These are phyloP conservation scores for Notechis scutatus DNA, from an alignment of 2,113 vertebrate genomes.

Conservation along the genomic window DNA sequence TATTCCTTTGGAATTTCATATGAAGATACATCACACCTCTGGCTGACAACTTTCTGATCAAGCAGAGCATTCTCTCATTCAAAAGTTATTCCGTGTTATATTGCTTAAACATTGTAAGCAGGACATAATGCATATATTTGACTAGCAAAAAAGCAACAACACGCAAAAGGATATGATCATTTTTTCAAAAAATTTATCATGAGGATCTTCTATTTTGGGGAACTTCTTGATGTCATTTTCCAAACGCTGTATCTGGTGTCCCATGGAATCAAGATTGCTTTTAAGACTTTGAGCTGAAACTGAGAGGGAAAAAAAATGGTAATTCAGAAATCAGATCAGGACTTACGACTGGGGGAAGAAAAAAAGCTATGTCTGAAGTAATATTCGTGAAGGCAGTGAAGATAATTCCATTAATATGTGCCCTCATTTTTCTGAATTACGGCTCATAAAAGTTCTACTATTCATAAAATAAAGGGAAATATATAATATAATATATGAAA, in stretches of 20 bases:
- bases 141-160: background rate
- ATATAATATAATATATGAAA: conserved; percentile 70
- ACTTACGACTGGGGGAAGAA: background rate
- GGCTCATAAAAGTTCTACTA: conserved; percentile 61
- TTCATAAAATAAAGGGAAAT: conserved; percentile 70
- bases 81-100: background rate
- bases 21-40: background rate
- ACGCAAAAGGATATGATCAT: conserved; percentile 95
- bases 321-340: conserved; percentile 5
- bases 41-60: background rate
- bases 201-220: conserved; percentile 78
- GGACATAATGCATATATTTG: background rate
- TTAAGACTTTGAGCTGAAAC: conserved; percentile 94
- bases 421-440: conserved; percentile 62
- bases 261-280: conserved; percentile 85
- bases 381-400: conserved; percentile 46
- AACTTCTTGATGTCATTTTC: conserved; percentile 89
- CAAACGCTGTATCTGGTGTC: conserved; percentile 82
- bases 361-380: conserved; percentile 32
- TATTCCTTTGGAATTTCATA: background rate
- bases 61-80: background rate
- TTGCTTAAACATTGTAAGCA: background rate
- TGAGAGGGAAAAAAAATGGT: conserved; percentile 47
- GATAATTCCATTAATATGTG: conserved; percentile 61
- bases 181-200: conserved; percentile 96